A percentile compares a stretch with the other conserved stretches of the same genome.
Conservation (phyloP, 2,888 invertebrate species). For the Rambutsinella grinnellia region DNA sequence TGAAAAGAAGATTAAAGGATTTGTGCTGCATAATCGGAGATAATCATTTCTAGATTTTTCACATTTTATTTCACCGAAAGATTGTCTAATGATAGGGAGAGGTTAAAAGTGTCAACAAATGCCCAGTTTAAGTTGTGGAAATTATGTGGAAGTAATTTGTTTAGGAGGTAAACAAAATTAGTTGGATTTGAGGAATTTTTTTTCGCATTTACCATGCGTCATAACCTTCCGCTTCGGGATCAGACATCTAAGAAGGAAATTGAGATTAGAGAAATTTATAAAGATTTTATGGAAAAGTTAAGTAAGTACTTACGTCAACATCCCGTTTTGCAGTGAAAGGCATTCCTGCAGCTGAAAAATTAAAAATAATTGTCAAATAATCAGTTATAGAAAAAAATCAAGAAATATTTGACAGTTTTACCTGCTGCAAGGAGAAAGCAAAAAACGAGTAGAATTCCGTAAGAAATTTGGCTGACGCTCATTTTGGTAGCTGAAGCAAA, state of each 20-base stretch:
- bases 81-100: neutral
- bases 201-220: constrained; percentile 32
- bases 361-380: constrained; percentile 1
- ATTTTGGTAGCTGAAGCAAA: too few species aligned
- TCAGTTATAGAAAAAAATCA: too few species aligned
- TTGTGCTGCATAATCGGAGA: constrained; percentile 21
- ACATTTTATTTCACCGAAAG: neutral
- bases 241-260: constrained; percentile 26
- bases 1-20: constrained; percentile 45
- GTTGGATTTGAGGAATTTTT: constrained; percentile 1
- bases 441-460: too few species aligned
- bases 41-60: constrained; percentile 14
- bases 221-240: constrained; percentile 43
- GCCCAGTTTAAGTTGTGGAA: neutral
- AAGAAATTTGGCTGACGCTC: too few species aligned
- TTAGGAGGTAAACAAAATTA: neutral
- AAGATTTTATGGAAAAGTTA: neutral
- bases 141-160: constrained; percentile 28
- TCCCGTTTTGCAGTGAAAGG: constrained; percentile 27
- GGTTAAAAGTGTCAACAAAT: neutral
- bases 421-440: neutral
- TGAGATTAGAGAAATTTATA: neutral
- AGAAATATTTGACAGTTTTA: too few species aligned
- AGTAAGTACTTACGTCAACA: constrained; percentile 42
- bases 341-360: constrained; percentile 24